Percentiles rank a stretch among this genome's conserved stretches.
Evolutionary conservation across 2,113 vertebrate species (phyloP).

Genomic region (Alethe castanea): DNA sequence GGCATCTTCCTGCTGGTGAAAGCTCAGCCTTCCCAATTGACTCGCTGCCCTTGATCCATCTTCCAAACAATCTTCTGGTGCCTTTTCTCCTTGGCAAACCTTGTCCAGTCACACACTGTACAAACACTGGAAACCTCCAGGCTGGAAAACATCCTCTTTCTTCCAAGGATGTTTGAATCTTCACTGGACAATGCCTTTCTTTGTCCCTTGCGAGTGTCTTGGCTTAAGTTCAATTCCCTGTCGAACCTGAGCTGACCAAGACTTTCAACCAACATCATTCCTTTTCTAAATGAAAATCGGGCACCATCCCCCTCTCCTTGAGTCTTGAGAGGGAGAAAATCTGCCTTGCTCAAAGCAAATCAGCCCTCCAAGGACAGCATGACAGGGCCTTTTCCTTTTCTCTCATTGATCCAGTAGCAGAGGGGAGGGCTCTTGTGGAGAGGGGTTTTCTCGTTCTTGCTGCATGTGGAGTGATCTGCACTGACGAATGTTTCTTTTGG

Average conservation of each 20-base stretch:
- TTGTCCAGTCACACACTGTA: neutral
- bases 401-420: conserved; percentile 22
- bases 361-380: neutral
- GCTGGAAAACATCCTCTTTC: conserved; percentile 14
- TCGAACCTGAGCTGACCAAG: neutral
- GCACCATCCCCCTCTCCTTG: neutral
- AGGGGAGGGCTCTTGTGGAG: conserved; percentile 60
- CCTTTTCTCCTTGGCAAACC: neutral
- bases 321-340: neutral
- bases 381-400: conserved; percentile 30
- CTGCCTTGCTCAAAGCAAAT: neutral
- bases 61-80: conserved; percentile 19
- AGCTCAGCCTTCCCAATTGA: neutral
- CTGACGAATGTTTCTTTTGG: conserved; percentile 65
- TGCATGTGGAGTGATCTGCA: conserved; percentile 70
- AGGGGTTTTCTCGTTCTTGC: conserved; percentile 61
- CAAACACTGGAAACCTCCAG: neutral
- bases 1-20: conserved; percentile 15
- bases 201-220: neutral
- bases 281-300: neutral
- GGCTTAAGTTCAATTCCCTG: neutral
- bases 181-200: neutral
- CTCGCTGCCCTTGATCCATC: neutral
- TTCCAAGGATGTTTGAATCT: neutral
- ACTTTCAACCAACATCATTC: neutral